These are phyloP conservation scores for Alexandromys fortis DNA, from an alignment of 2,113 vertebrate genomes.

Conservation along the genomic window DNA sequence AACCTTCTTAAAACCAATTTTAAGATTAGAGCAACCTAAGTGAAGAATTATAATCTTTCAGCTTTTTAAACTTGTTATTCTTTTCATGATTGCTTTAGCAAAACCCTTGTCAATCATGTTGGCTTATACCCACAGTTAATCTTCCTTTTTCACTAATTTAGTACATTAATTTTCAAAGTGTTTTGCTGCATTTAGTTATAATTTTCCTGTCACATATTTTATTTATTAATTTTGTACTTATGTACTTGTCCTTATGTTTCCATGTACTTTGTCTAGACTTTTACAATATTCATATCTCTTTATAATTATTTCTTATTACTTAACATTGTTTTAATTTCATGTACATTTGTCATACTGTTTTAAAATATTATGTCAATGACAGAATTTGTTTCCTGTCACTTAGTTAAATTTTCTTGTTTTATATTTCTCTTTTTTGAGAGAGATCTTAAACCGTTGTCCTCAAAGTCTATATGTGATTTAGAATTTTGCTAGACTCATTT, in stretches of 20 bases:
- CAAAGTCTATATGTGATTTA: not conserved
- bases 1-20: not conserved
- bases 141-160: not conserved
- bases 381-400: not conserved
- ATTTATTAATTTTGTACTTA: not conserved
- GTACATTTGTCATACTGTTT: not conserved
- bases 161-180: not conserved
- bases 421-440: not conserved
- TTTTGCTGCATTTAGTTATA: not conserved
- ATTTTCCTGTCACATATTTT: not conserved
- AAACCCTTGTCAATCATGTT: not conserved
- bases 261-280: not conserved
- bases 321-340: not conserved
- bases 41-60: not conserved
- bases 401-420: not conserved
- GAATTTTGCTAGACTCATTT: not conserved
- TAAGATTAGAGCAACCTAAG: constrained; percentile 5
- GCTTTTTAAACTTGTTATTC: not conserved
- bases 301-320: not conserved
- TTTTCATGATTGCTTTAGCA: not conserved
- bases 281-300: not conserved
- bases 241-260: not conserved
- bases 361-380: not conserved
- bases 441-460: no score
- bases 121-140: not conserved